Evolutionary conservation across 92 coral and sea anemone species (phyloP).

Genomic region (Umimayanthus chanpuru): DNA sequence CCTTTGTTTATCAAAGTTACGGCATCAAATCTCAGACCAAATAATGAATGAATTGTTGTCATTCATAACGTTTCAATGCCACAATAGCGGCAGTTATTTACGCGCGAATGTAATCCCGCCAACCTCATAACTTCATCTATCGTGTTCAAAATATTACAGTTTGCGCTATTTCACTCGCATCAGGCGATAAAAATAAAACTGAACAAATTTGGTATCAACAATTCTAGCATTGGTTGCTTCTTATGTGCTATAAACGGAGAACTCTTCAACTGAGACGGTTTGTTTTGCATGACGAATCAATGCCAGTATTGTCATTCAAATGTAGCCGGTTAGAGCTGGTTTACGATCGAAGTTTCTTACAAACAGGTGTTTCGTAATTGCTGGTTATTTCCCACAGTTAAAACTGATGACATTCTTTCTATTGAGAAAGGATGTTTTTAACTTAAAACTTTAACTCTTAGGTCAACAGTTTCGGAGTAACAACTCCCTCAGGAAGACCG

Average conservation of each 20-base stretch:
- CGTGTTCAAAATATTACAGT: background rate
- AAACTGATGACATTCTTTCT: no score
- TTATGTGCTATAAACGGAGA: background rate
- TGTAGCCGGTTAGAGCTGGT: background rate
- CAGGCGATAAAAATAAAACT: background rate
- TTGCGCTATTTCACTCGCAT: background rate
- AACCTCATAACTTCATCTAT: background rate
- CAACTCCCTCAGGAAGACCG: background rate
- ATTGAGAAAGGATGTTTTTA: no score
- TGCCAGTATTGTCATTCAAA: background rate
- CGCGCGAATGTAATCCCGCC: background rate
- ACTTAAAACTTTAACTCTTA: no score
- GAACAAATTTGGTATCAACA: background rate
- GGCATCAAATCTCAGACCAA: background rate
- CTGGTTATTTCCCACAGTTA: background rate
- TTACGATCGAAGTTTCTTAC: background rate
- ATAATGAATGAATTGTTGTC: background rate
- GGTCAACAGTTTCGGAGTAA: background rate
- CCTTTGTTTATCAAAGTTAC: background rate
- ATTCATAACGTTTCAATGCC: background rate
- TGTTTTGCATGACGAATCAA: background rate
- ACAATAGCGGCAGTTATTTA: background rate
- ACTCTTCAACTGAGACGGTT: background rate
- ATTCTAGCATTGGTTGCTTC: background rate
- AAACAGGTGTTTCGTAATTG: background rate